A percentile compares a stretch with the other conserved stretches of the same genome.
Evolutionary conservation across 2,113 vertebrate genomes (phyloP).

Genomic region (Aegypius monachus): DNA sequence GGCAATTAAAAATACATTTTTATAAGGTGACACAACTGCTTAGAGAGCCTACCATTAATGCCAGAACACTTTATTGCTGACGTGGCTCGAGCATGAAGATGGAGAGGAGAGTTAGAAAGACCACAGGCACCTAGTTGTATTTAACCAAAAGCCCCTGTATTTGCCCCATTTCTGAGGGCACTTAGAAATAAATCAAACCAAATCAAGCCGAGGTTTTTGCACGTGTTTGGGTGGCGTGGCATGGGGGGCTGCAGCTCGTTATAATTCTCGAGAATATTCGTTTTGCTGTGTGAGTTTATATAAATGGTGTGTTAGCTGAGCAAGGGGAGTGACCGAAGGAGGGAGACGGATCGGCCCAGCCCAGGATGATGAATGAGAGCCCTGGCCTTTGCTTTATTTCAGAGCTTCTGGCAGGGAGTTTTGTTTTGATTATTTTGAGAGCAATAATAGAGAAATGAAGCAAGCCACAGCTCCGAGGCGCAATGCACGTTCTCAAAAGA

Average conservation of each 20-base stretch:
- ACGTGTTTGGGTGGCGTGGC: neutral
- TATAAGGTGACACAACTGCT: neutral
- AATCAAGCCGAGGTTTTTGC: neutral
- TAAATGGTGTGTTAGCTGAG: neutral
- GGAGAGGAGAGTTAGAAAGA: neutral
- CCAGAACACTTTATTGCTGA: neutral
- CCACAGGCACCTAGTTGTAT: rapidly evolving
- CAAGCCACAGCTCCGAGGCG: neutral
- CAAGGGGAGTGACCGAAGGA: neutral
- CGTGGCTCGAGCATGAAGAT: neutral
- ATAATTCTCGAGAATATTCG: rapidly evolving
- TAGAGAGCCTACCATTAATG: neutral
- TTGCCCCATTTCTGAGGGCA: neutral
- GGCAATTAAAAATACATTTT: neutral
- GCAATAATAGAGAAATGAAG: neutral
- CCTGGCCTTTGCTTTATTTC: neutral
- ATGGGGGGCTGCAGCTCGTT: neutral
- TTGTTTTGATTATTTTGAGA: neutral
- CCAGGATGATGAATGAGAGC: neutral
- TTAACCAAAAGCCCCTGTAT: neutral
- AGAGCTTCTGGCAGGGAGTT: neutral
- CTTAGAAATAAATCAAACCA: neutral
- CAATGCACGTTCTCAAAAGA: neutral
- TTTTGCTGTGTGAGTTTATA: neutral
- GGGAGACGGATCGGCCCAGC: rapidly evolving